Evolutionary conservation across 2,113 vertebrate species (phyloP), one percentile per base, ranked within the genome.

Genomic region (Miniopterus natalensis): DNA sequence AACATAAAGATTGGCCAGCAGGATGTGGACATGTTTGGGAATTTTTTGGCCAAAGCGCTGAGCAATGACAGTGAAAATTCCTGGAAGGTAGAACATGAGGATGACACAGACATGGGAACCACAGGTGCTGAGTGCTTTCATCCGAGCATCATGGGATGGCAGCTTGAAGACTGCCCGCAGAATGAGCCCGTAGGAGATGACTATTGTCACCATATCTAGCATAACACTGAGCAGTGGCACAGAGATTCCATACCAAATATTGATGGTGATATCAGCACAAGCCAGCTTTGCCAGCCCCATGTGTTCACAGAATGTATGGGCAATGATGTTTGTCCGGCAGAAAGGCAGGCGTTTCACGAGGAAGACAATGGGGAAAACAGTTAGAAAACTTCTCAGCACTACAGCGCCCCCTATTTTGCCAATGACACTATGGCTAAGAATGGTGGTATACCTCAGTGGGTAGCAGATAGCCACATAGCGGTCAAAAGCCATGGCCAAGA

Each of bases 401-500:
- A 93, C n/a, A 45, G 59, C 36, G 20, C 13, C 15, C 25, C 47
- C 25, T 3, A 84, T 90, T 86, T 96, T 95, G 49, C 78, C 49
- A 29, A 84, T 94, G 51, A 70, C 74, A 4, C 68, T 27, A 3
- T 47, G 81, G 36, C 74, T 93, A 77, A 91, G 85, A 57, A 94
- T 73, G 75, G 85, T 70, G 6, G 79, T 90, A 8, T 95, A 95
- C 8, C 29, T 91, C 40, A 93, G n/a, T 10, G 95, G 95, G 75
- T 92, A 75, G 55, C 94, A 96, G 90, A 97, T 94, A 51, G 89
- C 95, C 63, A 94, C 92, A 47, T 63, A 97, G 27, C 2, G 14
- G 77, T 95, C 94, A 66, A 96, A 85, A 84, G 92, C 85, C 92
- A 93, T 90, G 36, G 94, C 77, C 15, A 95, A 78, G 66, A 97